Base-by-base conservation (phyloP, 2,888 invertebrate species). In the Orthosia gothica region DNA sequence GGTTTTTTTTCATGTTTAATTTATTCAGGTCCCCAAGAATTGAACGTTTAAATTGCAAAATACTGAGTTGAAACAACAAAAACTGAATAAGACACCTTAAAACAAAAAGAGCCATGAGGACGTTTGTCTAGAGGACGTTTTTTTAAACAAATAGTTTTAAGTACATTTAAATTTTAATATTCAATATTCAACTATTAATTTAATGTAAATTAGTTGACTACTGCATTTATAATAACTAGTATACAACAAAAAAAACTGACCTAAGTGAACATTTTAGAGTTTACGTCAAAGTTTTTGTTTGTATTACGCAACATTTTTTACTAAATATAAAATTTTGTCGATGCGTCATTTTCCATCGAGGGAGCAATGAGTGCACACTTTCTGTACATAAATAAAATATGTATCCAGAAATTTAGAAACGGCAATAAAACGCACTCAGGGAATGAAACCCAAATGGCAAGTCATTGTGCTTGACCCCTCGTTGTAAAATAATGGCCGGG, bases 391-490 rank as follows among this genome's bases (percentile, higher is more conserved):
- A 32, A 67, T 84, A 74, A 79, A 85, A 81, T 82, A 76, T 82
- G 58, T 85, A 63, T 76, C 85, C 79, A 87, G 88, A 90, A 93
- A 93, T 93, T 91, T 91, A 87, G 89, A 90, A 88, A 83, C 87
- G 89, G 92, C 92, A 91, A 94, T 96, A 95, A 95, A 96, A 95
- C 91, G 93, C 95, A 96, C 92, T 93, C 91, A 88, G 89, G 86
- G 79, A 79, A 90, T 85, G 85, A 87, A 82, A 89, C 90, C 91
- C 89, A 91, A 93, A 91, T 92, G 89, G 90, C 87, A 83, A 89
- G 81, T 87, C 90, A 93, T 94, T 95, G 94, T 95, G 88, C 89
- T 93, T 96, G 96, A 96, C 96, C 96, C 96, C 94, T 95, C 95
- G 90, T 74, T 89, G 92, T 88, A 94, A 96, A 96, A 95, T 96